Percentiles rank a stretch among this genome's conserved stretches.
These are phyloP conservation scores for Cassiopea andromeda DNA, from an alignment of 30 jellyfish, hydroid and myxozoan genomes.

Conservation along the genomic window DNA sequence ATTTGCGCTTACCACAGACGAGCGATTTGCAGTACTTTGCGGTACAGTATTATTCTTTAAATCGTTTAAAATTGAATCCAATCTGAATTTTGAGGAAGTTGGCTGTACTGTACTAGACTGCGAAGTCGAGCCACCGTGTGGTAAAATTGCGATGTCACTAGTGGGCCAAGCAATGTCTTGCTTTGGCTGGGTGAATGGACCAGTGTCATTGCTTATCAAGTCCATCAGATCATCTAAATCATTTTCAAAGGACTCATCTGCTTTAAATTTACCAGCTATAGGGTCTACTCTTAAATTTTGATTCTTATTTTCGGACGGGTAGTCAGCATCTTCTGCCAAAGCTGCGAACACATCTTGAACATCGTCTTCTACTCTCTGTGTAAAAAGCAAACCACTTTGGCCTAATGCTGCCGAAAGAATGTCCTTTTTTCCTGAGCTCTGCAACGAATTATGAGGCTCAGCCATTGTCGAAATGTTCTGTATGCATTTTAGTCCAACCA, in stretches of 20 bases:
- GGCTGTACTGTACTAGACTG: not conserved
- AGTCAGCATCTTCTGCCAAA: slow-evolving; percentile 53
- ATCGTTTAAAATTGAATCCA: slow-evolving; percentile 1
- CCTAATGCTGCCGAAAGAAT: slow-evolving; percentile 98
- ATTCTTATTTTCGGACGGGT: slow-evolving; percentile 20
- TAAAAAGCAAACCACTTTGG: slow-evolving; percentile 88
- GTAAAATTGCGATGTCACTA: not conserved
- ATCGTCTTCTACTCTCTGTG: slow-evolving; percentile 72
- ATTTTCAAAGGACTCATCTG: slow-evolving; percentile 29
- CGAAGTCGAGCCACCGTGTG: not conserved
- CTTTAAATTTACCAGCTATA: not conserved
- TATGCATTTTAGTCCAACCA: slow-evolving; percentile 45
- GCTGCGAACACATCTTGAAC: slow-evolving; percentile 74
- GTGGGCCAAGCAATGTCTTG: not conserved
- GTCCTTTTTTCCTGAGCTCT: slow-evolving; percentile 61
- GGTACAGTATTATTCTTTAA: not conserved
- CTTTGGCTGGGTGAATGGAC: not conserved
- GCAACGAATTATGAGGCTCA: slow-evolving; percentile 53
- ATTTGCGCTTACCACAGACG: not conserved
- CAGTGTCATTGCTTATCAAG: slow-evolving; percentile 44
- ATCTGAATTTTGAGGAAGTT: not conserved
- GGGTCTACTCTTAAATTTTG: not conserved
- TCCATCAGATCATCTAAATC: slow-evolving; percentile 67
- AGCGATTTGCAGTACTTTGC: not conserved
- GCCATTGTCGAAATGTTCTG: slow-evolving; percentile 77